Conservation (phyloP, 2,113 vertebrate genomes). For the Ibidorhyncha struthersii region DNA sequence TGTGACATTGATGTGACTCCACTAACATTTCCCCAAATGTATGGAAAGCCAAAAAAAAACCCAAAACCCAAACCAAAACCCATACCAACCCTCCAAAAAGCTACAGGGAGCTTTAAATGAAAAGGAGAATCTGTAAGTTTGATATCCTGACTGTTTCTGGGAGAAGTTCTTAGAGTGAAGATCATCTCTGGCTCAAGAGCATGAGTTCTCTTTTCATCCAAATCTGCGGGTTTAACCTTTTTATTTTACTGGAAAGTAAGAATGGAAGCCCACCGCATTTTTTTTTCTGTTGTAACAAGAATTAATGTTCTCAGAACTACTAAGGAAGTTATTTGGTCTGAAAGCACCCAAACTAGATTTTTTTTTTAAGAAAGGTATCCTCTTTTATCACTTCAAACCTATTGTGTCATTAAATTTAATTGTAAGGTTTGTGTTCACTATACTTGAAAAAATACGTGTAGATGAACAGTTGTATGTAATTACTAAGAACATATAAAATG, state of each 20-base stretch:
- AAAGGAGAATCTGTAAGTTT: not conserved
- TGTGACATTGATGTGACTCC: not conserved
- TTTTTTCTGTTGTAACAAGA: not conserved
- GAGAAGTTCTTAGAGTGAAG: not conserved
- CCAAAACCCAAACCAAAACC: not conserved
- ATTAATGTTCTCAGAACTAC: not conserved
- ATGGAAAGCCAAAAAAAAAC: not conserved
- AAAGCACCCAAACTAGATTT: not conserved
- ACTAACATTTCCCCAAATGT: not conserved
- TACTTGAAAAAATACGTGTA: not conserved
- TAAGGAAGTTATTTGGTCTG: not conserved
- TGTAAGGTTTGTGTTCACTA: not conserved
- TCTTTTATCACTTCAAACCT: not conserved
- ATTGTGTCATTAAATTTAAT: not conserved
- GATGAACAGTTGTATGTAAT: not conserved
- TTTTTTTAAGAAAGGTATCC: not conserved
- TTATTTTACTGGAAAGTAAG: not conserved
- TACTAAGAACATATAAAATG: not conserved
- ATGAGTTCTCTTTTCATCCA: not conserved
- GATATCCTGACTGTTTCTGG: not conserved
- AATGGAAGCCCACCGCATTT: not conserved
- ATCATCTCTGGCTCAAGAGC: not conserved
- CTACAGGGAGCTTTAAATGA: not conserved
- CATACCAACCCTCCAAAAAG: not conserved
- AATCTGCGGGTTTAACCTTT: not conserved